These are phyloP conservation scores for Pammene fasciana DNA, from an alignment of 2,888 invertebrate species.

Conservation along the genomic window DNA sequence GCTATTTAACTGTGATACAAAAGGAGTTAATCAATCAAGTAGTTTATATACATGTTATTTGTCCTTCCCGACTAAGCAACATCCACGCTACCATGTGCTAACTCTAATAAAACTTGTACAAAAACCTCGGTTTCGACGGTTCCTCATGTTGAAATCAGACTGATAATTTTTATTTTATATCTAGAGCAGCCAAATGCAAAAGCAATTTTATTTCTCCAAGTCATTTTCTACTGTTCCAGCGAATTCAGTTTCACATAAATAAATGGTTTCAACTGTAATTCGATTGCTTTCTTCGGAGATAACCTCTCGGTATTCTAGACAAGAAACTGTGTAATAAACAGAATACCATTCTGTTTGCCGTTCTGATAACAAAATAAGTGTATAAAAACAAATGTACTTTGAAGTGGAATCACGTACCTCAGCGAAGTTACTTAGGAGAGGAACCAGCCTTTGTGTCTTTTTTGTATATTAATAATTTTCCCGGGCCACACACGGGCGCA, in stretches of 20 bases:
- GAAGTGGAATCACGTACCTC: constrained; percentile 71
- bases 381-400: constrained; percentile 61
- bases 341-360: constrained; percentile 64
- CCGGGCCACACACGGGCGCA: constrained; percentile 61
- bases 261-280: constrained; percentile 31
- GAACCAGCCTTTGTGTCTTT: constrained; percentile 69
- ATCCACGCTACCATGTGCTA: too few relatives aligned
- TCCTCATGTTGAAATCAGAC: too few relatives aligned
- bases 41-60: too few relatives aligned
- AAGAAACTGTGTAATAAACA: constrained; percentile 58
- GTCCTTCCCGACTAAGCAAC: too few relatives aligned
- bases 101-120: too few relatives aligned
- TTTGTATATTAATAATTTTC: constrained; percentile 75
- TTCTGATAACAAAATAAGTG: constrained; percentile 54
- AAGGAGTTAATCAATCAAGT: too few relatives aligned
- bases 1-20: too few relatives aligned
- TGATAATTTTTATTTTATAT: too few relatives aligned
- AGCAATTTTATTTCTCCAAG: constrained; percentile 18
- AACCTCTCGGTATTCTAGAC: constrained; percentile 56
- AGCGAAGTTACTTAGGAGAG: constrained; percentile 67
- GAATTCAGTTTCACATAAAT: constrained; percentile 22
- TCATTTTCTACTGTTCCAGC: not conserved
- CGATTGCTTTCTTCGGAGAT: constrained; percentile 46
- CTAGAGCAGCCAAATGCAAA: constrained; percentile 6
- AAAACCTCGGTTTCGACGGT: too few relatives aligned